Evolutionary conservation across 2,888 invertebrate genomes (phyloP), one percentile per base, ranked within the genome.

Genomic region (Synergus itoensis): DNA sequence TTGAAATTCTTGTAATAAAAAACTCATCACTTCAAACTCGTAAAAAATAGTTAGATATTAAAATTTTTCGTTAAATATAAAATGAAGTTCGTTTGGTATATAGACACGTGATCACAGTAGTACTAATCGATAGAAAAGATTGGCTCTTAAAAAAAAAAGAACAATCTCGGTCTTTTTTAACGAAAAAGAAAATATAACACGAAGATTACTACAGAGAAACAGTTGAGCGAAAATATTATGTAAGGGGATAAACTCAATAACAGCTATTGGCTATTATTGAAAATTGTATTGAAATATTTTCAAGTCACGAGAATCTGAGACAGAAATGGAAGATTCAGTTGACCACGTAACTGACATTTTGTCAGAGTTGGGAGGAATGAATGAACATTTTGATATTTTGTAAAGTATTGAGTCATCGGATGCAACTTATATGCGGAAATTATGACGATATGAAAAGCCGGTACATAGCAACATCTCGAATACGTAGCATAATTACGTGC

Each of bases 321-420:
- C n/a, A 43, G 43, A 67, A 67, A 67, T 67, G 67, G 18, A 67
- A 67, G 11, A n/a, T 67, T 65, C n/a, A 65, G 4, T n/a, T 18
- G 65, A 41, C 4, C 43, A 67, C 67, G 67, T 67, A 67, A 45
- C 45, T 18, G n/a, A 65, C 1, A 67, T 45, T 67, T 16, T 43
- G 1, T 43, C 14, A 45, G 11, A 12, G 12, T 12, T 14, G 45
- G 9, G 14, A 21, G 67, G 18, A 43, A 67, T 16, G 7, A 40
- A n/a, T 2, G 16, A 28, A 41, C 0, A 40, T 16, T 64, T 41
- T 7, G 1, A 9, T n/a, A 36, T 64, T 41, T 28, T 40, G 11
- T 21, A 2, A 40, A 64, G n/a, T n/a, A 41, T 41, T 41, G 40
- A 41, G 11, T 64, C 64, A 41, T 64, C n/a, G 9, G 21, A 67